phyloP scores from a whole-genome alignment of 1,140 invertebrate species.

The Arion vulgaris region DNA sequence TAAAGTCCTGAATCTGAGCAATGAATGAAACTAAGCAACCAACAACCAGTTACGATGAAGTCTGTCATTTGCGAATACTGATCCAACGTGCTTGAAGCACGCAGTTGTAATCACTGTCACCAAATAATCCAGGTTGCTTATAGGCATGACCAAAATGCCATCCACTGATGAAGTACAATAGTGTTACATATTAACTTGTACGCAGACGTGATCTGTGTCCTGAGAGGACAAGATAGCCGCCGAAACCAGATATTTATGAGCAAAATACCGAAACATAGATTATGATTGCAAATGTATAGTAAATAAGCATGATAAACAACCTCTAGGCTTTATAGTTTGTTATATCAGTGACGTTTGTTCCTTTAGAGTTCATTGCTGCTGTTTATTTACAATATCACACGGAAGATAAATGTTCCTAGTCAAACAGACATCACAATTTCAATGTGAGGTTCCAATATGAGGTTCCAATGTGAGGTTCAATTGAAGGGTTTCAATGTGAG shows the following conservation, averaged over 20 bases:
- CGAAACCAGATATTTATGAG: constrained; percentile 23
- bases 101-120: background rate
- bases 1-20: background rate
- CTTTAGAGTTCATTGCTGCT: too few species aligned
- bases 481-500: too few species aligned
- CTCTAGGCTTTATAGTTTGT: too few species aligned
- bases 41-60: background rate
- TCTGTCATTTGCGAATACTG: background rate
- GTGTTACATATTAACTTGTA: background rate
- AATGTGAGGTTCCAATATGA: too few species aligned
- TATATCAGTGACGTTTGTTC: too few species aligned
- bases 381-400: too few species aligned
- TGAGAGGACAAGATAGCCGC: background rate
- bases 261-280: background rate
- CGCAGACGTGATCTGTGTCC: background rate
- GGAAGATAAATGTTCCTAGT: too few species aligned
- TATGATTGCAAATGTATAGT: too few species aligned
- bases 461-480: too few species aligned
- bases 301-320: too few species aligned
- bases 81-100: too few species aligned
- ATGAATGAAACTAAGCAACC: background rate
- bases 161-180: background rate
- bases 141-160: background rate
- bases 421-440: too few species aligned
- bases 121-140: background rate